Conservation (phyloP, 1,140 invertebrate species). For the Sycobia sp. region DNA sequence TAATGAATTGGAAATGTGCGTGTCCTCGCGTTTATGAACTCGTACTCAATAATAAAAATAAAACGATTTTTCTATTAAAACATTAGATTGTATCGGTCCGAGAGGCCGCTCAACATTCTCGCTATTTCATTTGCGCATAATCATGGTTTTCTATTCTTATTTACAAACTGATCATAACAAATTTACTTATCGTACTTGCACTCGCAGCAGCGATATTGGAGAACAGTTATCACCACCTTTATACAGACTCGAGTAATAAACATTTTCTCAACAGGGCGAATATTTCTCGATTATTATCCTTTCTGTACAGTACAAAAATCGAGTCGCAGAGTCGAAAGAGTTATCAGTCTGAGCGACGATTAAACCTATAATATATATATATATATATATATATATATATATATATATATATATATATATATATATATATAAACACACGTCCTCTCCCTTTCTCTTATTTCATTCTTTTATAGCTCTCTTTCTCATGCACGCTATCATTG, state of each 20-base stretch:
- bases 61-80: too few species aligned
- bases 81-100: too few species aligned
- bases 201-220: neutral
- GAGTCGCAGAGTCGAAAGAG: neutral
- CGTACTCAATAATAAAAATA: too few species aligned
- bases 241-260: slow-evolving; percentile 1
- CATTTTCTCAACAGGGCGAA: slow-evolving; percentile 20
- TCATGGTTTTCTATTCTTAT: slow-evolving; percentile 5
- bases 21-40: too few species aligned
- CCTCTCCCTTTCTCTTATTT: neutral
- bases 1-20: neutral
- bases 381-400: too few species aligned
- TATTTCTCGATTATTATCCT: slow-evolving; percentile 12
- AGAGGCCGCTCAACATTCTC: too few species aligned
- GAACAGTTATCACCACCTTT: slow-evolving; percentile 12
- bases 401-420: too few species aligned
- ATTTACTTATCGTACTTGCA: slow-evolving; percentile 2
- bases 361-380: too few species aligned
- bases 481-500: too few species aligned
- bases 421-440: slow-evolving; percentile 30
- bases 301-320: neutral
- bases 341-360: slow-evolving; percentile 9
- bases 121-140: neutral
- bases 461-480: neutral
- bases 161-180: slow-evolving; percentile 24